Percentiles rank a stretch among this genome's conserved stretches.
Conservation (phyloP, 2,797 vertebrate species). For the Oreochromis grahami region DNA sequence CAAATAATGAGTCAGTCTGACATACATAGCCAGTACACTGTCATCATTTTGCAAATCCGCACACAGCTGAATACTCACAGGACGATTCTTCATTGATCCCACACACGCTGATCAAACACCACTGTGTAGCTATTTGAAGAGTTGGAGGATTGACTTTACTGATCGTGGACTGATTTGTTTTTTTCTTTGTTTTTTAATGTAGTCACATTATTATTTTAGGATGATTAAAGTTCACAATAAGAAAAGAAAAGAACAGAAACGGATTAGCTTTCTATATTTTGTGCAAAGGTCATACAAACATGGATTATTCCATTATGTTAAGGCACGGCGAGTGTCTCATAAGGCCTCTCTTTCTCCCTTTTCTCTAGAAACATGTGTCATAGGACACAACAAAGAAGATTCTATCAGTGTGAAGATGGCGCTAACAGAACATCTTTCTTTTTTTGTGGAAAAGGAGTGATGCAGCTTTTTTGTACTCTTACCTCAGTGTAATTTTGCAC, state of each 20-base stretch:
- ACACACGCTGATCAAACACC: conserved; percentile 23
- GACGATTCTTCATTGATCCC: conserved; percentile 17
- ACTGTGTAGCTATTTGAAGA: background rate
- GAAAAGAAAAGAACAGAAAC: background rate
- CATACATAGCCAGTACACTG: background rate
- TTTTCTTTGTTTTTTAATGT: background rate
- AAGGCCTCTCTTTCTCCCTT: background rate
- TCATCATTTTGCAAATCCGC: background rate
- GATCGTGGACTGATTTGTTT: conserved; percentile 21
- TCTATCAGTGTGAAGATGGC: background rate
- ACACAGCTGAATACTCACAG: conserved; percentile 15
- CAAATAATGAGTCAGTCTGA: background rate
- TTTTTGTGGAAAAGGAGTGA: background rate
- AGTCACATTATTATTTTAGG: background rate
- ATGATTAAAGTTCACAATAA: background rate
- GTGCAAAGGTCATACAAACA: background rate
- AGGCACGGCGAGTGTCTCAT: background rate
- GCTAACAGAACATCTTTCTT: accelerated
- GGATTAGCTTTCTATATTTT: conserved; percentile 26
- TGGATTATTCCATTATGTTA: background rate
- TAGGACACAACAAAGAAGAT: background rate
- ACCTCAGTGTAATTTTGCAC: background rate
- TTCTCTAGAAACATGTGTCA: conserved; percentile 1
- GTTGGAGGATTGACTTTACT: conserved; percentile 11
- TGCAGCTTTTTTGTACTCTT: background rate